Percentiles rank a stretch among this genome's conserved stretches.
phyloP scores from a whole-genome alignment of 2,888 invertebrate genomes.

The Lithophane socia region DNA sequence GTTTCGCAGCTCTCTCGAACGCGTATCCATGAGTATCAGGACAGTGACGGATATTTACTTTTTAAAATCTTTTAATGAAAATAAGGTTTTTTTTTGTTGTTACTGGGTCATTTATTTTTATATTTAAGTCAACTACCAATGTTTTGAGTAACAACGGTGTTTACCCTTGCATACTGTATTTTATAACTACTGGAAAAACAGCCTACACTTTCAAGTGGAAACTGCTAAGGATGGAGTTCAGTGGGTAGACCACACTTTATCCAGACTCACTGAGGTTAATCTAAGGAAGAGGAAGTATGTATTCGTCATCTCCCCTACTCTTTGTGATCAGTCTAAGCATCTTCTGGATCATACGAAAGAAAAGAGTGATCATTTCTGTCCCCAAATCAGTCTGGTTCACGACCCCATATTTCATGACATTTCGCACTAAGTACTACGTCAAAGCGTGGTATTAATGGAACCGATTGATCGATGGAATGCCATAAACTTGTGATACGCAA shows the following conservation, averaged over 20 bases:
- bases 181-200: background rate
- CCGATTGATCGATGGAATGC: slow-evolving; percentile 61
- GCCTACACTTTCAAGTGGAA: background rate
- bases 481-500: slow-evolving; percentile 68
- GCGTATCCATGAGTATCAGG: no score
- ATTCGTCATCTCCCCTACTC: background rate
- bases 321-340: background rate
- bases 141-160: no score
- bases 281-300: background rate
- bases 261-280: background rate
- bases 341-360: no score
- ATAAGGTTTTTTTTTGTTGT: no score
- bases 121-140: no score
- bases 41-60: no score
- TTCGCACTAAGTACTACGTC: background rate
- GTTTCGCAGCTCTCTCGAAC: no score
- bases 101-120: no score
- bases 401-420: slow-evolving; percentile 5
- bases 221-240: background rate
- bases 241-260: no score
- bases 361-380: background rate
- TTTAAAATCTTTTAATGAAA: no score
- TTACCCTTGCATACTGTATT: no score
- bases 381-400: no score
- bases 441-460: slow-evolving; percentile 14